Conservation (phyloP, 2,797 vertebrate genomes). For the Philypnodon macrostomus region DNA sequence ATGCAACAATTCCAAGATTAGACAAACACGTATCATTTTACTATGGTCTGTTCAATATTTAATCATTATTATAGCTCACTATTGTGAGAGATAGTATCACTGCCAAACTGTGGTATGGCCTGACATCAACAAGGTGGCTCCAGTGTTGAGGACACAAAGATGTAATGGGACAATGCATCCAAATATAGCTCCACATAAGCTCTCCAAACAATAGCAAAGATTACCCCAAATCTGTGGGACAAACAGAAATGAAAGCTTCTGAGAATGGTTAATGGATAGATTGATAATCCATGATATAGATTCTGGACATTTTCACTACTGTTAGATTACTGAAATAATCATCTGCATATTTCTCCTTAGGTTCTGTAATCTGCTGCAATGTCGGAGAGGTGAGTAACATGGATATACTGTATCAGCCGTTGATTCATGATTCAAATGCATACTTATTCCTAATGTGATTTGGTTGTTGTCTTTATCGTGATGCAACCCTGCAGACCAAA, state of each 20-base stretch:
- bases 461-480: conserved; percentile 10
- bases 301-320: too few relatives aligned
- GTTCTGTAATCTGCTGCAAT: conserved; percentile 53
- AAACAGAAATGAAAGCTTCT: conserved; percentile 7
- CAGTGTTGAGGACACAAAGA: conserved; percentile 48
- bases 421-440: too few relatives aligned
- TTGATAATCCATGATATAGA: conserved; percentile 1
- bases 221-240: conserved; percentile 15
- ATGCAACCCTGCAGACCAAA: conserved; percentile 45
- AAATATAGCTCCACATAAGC: conserved; percentile 59
- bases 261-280: conserved; percentile 13
- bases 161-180: conserved; percentile 50
- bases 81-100: neutral
- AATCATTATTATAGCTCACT: too few relatives aligned
- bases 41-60: too few relatives aligned
- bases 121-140: conserved; percentile 37
- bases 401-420: too few relatives aligned
- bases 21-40: too few relatives aligned
- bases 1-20: too few relatives aligned
- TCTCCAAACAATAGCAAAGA: conserved; percentile 36
- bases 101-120: conserved; percentile 26
- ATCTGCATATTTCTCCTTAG: conserved; percentile 35
- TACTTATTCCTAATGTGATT: neutral
- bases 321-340: neutral
- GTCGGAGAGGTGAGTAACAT: conserved; percentile 76